Conservation (phyloP, 2,888 invertebrate species). For the Plutella xylostella region DNA sequence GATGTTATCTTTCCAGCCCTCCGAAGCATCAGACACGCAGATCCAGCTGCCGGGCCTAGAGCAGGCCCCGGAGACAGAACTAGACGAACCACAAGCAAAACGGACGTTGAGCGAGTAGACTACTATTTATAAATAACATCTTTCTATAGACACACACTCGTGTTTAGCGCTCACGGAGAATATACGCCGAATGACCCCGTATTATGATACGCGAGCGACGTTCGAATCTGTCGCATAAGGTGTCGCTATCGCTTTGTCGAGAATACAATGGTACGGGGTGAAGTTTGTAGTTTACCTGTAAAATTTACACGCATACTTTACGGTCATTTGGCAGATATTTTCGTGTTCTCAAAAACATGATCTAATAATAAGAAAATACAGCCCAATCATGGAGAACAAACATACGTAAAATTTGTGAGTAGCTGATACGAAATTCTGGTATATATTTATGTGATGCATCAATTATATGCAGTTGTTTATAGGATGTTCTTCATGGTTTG, state of each 20-base stretch:
- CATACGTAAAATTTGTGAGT: too few relatives aligned
- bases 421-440: too few relatives aligned
- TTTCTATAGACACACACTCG: not conserved
- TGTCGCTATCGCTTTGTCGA: not conserved
- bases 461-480: too few relatives aligned
- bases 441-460: too few relatives aligned
- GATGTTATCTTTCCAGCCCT: slow-evolving; percentile 78
- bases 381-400: too few relatives aligned
- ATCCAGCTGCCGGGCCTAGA: slow-evolving; percentile 80
- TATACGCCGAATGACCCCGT: not conserved
- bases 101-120: slow-evolving; percentile 26
- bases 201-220: not conserved
- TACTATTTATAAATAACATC: not conserved
- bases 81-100: slow-evolving; percentile 50
- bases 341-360: too few relatives aligned
- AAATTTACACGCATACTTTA: too few relatives aligned
- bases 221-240: not conserved
- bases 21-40: slow-evolving; percentile 84
- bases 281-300: too few relatives aligned
- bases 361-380: too few relatives aligned
- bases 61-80: slow-evolving; percentile 47
- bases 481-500: too few relatives aligned
- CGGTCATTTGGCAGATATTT: too few relatives aligned
- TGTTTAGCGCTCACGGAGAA: not conserved
- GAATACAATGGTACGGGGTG: not conserved